These are phyloP conservation scores for Steinernema scapterisci DNA, from an alignment of 2,888 invertebrate genomes.

Conservation along the genomic window DNA sequence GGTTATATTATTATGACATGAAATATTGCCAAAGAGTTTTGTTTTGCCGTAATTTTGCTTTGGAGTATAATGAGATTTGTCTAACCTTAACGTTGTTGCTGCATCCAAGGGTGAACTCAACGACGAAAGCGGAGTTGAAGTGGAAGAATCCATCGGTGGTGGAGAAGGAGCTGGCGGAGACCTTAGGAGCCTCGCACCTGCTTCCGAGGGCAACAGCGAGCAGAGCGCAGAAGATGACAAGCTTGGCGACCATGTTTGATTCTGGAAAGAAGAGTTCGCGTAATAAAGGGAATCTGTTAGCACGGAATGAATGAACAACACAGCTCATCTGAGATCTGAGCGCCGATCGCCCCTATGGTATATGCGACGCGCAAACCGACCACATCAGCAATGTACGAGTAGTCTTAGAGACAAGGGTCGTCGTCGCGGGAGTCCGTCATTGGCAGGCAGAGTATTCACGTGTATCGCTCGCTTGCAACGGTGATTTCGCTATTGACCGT, in stretches of 20 bases:
- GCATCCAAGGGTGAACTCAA: slow-evolving; percentile 86
- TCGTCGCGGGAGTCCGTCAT: background rate
- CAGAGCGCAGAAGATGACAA: background rate
- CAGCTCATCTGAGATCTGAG: background rate
- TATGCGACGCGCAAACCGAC: slow-evolving; percentile 12
- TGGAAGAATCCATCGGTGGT: slow-evolving; percentile 90
- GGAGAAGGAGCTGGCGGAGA: slow-evolving; percentile 80
- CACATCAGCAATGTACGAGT: slow-evolving; percentile 23
- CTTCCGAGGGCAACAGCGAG: slow-evolving; percentile 26
- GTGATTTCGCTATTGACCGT: too few species aligned
- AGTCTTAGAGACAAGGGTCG: background rate
- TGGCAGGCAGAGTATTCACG: too few species aligned
- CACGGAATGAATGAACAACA: too few species aligned
- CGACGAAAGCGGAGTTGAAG: slow-evolving; percentile 85
- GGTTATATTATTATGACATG: too few species aligned
- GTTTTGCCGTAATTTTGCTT: too few species aligned
- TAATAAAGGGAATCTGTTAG: too few species aligned
- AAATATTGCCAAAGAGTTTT: too few species aligned
- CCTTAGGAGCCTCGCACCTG: slow-evolving; percentile 69
- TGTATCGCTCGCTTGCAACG: too few species aligned
- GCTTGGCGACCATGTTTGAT: background rate
- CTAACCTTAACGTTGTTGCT: slow-evolving; percentile 70
- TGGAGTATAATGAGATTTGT: background rate
- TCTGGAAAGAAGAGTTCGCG: background rate
- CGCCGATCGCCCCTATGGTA: background rate